These are phyloP conservation scores for Pyrgus malvae DNA, from an alignment of 2,888 invertebrate genomes.

Conservation along the genomic window DNA sequence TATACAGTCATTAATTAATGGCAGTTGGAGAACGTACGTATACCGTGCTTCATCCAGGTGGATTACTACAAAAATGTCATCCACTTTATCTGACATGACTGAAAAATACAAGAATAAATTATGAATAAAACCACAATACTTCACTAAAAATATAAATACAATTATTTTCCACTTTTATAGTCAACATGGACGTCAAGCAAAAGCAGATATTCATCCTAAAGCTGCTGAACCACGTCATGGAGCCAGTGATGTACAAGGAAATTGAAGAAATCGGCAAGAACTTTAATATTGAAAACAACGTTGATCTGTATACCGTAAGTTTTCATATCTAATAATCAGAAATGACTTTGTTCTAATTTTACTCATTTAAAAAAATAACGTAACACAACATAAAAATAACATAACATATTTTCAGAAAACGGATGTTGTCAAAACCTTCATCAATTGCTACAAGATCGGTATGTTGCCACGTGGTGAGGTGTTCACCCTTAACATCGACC, in stretches of 20 bases:
- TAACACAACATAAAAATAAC: too few relatives aligned
- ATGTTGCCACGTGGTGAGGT: conserved; percentile 80
- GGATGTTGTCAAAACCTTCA: conserved; percentile 81
- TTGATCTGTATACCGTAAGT: conserved; percentile 74
- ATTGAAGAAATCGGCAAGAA: conserved; percentile 63
- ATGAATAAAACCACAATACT: too few relatives aligned
- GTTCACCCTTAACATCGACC: conserved; percentile 73
- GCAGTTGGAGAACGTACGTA: too few relatives aligned
- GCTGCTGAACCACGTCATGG: conserved; percentile 75
- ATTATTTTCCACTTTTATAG: too few relatives aligned
- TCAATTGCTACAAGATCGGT: conserved; percentile 76
- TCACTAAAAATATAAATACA: too few relatives aligned
- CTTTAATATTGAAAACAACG: conserved; percentile 79
- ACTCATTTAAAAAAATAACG: too few relatives aligned
- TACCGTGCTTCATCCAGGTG: too few relatives aligned
- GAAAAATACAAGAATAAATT: too few relatives aligned
- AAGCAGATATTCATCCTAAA: conserved; percentile 74
- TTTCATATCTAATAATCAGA: background rate
- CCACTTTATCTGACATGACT: too few relatives aligned
- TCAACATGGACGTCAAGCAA: conserved; percentile 61
- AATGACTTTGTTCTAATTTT: too few relatives aligned
- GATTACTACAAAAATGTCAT: too few relatives aligned
- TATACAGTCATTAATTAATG: too few relatives aligned
- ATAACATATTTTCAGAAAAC: conserved; percentile 81
- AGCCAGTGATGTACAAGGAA: conserved; percentile 71